Evolutionary conservation across 2,888 invertebrate species (phyloP), one percentile per base, ranked within the genome.

Genomic region (Scrobipalpa costella): DNA sequence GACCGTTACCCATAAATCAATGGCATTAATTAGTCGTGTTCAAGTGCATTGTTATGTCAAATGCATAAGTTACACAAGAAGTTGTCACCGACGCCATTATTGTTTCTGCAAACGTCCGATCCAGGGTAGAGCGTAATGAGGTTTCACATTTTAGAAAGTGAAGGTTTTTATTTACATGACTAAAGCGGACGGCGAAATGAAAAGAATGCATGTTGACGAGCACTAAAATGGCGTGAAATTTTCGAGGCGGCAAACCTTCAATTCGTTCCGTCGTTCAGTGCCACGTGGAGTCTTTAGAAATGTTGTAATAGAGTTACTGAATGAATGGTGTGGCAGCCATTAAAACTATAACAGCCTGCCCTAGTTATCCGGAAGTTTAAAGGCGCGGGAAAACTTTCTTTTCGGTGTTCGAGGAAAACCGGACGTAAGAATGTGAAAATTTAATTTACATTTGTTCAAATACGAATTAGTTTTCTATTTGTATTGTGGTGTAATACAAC

Each of bases 131-230:
- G 65, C 69, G 71, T 72, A 71, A 74, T 73, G 73, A 77, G 80
- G 82, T 88, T 85, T 86, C 83, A 85, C 83, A 84, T 86, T 88
- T 90, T 88, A 88, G 90, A 90, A 90, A 90, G 89, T 83, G 88
- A 89, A 86, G 83, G 85, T 84, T 79, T 77, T 73, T 81, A 86
- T 89, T 87, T 82, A 85, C 87, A 85, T 86, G 74, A 79, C 77
- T 73, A 79, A 81, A 79, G 80, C 75, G 71, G 66, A 67, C 73
- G 73, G 77, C 71, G 76, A 77, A 78, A 75, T 72, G 75, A 75
- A 77, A 76, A 76, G 72, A 74, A 72, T 72, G 68, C 72, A 72
- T 67, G 70, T 64, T 75, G 70, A 74, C 68, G 71, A 71, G 69
- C 70, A 74, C 70, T 71, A 79, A 79, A 78, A 69, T 67, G 69